phyloP scores from a whole-genome alignment of 92 coral and sea anemone genomes.

The Phenganax subtilis region DNA sequence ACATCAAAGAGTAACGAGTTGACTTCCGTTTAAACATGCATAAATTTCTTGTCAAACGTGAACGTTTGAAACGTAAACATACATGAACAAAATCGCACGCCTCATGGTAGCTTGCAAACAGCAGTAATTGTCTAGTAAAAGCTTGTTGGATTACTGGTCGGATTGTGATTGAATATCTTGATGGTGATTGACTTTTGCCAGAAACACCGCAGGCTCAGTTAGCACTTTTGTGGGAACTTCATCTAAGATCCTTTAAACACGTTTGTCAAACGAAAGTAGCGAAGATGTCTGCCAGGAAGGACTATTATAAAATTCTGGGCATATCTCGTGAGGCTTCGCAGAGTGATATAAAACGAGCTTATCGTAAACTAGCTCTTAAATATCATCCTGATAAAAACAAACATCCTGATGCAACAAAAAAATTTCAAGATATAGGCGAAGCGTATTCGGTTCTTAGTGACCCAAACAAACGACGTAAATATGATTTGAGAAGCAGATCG shows the following conservation, averaged over 20 bases:
- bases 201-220: neutral
- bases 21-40: too few relatives aligned
- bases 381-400: constrained; percentile 94
- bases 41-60: too few relatives aligned
- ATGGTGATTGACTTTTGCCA: too few relatives aligned
- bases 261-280: neutral
- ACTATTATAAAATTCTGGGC: constrained; percentile 71
- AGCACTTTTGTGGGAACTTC: neutral
- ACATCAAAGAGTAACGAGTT: too few relatives aligned
- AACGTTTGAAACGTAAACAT: too few relatives aligned
- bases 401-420: constrained; percentile 81
- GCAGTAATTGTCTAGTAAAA: too few relatives aligned
- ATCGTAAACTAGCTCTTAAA: constrained; percentile 82
- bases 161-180: too few relatives aligned
- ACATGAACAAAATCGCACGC: too few relatives aligned
- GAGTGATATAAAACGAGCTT: constrained; percentile 78
- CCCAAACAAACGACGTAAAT: constrained; percentile 60
- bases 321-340: constrained; percentile 75
- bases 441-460: constrained; percentile 91
- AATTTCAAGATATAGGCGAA: constrained; percentile 88
- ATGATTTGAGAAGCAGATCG: constrained; percentile 12
- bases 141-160: too few relatives aligned
- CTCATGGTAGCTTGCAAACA: too few relatives aligned
- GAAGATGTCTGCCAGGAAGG: constrained; percentile 52
- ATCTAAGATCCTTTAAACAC: neutral